Percentiles rank a stretch among this genome's conserved stretches.
phyloP scores from a whole-genome alignment of 2,888 invertebrate genomes.

The Epinotia brunnichana region DNA sequence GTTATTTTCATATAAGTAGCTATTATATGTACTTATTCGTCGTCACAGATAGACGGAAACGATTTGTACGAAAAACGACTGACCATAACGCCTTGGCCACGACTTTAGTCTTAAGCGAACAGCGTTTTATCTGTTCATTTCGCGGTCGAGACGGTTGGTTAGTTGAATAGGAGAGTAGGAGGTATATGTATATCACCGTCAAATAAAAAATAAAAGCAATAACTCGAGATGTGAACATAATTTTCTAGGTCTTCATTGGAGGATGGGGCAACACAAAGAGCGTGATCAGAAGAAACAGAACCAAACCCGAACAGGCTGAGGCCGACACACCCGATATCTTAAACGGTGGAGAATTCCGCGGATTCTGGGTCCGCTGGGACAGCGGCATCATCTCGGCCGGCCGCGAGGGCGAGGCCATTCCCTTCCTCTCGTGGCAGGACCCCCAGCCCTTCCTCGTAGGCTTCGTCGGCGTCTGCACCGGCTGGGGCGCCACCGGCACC shows the following conservation, averaged over 20 bases:
- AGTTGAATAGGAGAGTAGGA: too few relatives aligned
- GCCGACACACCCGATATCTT: slow-evolving; percentile 89
- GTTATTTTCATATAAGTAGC: neutral
- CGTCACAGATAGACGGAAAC: too few relatives aligned
- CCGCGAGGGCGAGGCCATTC: slow-evolving; percentile 87
- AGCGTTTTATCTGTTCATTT: too few relatives aligned
- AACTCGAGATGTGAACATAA: neutral
- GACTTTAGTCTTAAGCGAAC: too few relatives aligned
- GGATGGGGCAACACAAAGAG: slow-evolving; percentile 95
- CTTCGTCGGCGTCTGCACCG: slow-evolving; percentile 92
- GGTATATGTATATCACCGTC: neutral
- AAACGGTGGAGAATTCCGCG: slow-evolving; percentile 88
- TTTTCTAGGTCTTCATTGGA: slow-evolving; percentile 89
- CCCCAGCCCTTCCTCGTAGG: slow-evolving; percentile 88
- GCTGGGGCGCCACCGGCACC: slow-evolving; percentile 92
- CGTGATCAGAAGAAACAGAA: slow-evolving; percentile 90
- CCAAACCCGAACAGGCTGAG: slow-evolving; percentile 89
- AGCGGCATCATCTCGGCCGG: slow-evolving; percentile 87
- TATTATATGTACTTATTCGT: too few relatives aligned
- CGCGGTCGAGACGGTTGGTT: too few relatives aligned
- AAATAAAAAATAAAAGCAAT: neutral
- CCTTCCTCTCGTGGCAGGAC: slow-evolving; percentile 89
- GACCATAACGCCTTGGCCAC: too few relatives aligned
- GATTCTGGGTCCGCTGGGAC: slow-evolving; percentile 93
- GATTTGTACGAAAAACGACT: neutral